These are phyloP conservation scores for Andrena camellia DNA, from an alignment of 2,888 invertebrate genomes.

Conservation along the genomic window DNA sequence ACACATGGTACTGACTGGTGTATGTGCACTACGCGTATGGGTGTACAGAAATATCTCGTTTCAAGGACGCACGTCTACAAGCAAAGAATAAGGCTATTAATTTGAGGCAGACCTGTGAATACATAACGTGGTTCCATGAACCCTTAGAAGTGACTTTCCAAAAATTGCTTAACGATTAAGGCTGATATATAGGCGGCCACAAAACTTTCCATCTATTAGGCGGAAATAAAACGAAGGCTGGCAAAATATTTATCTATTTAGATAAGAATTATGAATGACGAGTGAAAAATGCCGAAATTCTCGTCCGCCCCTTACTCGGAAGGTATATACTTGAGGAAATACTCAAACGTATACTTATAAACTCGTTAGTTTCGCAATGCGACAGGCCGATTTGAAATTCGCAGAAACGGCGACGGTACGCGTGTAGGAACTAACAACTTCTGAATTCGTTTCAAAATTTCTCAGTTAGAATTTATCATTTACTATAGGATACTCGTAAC, in stretches of 20 bases:
- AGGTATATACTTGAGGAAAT: too few species aligned
- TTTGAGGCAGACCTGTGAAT: not conserved
- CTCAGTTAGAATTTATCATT: too few species aligned
- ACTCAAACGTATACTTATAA: too few species aligned
- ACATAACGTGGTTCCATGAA: not conserved
- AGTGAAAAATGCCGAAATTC: too few species aligned
- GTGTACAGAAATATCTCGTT: slow-evolving; percentile 36
- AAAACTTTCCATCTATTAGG: not conserved
- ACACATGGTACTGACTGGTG: slow-evolving; percentile 4
- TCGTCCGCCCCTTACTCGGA: too few species aligned
- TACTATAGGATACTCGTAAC: too few species aligned
- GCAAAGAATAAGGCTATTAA: slow-evolving; percentile 12
- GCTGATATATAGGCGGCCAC: not conserved
- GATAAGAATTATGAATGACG: too few species aligned
- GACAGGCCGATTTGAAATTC: not conserved
- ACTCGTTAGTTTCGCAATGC: not conserved
- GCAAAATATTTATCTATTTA: too few species aligned
- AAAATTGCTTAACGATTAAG: not conserved
- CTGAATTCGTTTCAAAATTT: too few species aligned
- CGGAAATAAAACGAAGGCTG: too few species aligned
- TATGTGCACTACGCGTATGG: not conserved
- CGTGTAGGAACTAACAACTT: not conserved
- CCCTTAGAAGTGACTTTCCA: slow-evolving; percentile 2
- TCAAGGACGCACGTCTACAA: slow-evolving; percentile 36
- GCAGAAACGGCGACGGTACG: not conserved